Evolutionary conservation across 2,113 vertebrate genomes (phyloP).

Genomic region (Protobothrops mucrosquamatus): DNA sequence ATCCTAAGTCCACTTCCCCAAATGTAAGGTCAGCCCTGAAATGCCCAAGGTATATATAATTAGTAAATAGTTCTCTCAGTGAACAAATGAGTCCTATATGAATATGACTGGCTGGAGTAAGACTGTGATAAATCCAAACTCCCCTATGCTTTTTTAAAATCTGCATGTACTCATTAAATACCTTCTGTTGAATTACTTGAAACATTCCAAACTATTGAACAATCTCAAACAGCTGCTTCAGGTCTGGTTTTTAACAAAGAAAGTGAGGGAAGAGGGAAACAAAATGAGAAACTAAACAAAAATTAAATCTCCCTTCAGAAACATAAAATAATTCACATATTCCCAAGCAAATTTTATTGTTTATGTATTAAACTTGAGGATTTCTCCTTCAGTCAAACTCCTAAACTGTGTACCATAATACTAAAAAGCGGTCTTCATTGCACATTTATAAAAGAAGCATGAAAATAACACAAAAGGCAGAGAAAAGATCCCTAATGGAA

Average conservation of each 20-base stretch:
- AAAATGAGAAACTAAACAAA: constrained; percentile 27
- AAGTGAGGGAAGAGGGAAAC: neutral
- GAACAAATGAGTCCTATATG: neutral
- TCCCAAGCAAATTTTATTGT: neutral
- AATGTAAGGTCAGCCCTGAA: neutral
- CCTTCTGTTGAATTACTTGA: constrained; percentile 47
- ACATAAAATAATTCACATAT: neutral
- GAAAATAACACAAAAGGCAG: neutral
- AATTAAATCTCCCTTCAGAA: constrained; percentile 19
- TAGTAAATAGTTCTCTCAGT: neutral
- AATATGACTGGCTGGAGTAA: neutral
- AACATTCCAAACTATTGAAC: constrained; percentile 62
- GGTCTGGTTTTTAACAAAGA: neutral
- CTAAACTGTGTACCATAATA: neutral
- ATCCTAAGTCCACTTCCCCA: neutral
- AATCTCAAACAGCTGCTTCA: constrained; percentile 56
- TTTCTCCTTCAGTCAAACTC: neutral
- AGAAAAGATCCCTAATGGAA: neutral
- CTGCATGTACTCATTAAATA: constrained; percentile 34
- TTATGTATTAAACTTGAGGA: neutral
- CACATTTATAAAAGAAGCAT: neutral
- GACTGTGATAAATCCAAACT: constrained; percentile 7
- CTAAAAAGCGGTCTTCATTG: neutral
- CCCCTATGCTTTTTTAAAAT: constrained; percentile 24
- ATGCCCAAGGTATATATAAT: neutral